Percentiles rank a stretch among this genome's conserved stretches.
phyloP scores from a whole-genome alignment of 2,113 vertebrate species.

The Gopherus flavomarginatus region DNA sequence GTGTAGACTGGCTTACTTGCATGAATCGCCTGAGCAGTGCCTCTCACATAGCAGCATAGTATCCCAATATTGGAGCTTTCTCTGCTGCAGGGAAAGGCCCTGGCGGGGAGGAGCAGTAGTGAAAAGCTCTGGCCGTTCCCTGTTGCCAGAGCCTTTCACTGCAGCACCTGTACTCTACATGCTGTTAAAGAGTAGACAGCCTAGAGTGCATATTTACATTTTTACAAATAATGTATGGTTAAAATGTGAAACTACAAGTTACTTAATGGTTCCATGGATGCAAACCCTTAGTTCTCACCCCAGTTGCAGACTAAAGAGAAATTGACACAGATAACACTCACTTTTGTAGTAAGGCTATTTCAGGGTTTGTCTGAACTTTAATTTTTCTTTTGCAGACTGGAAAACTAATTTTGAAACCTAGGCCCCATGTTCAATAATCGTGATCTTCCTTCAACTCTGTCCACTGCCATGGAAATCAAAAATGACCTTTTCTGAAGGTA shows the following conservation, averaged over 20 bases:
- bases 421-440: constrained; percentile 93
- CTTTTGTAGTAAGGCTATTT: background rate
- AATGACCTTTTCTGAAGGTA: constrained; percentile 69
- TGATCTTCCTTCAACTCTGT: constrained; percentile 55
- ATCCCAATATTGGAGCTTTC: background rate
- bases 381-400: constrained; percentile 87
- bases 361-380: background rate
- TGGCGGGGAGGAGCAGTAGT: background rate
- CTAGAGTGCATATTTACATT: background rate
- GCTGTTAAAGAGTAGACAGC: background rate
- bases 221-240: background rate
- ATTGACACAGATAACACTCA: background rate
- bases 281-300: background rate
- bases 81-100: background rate
- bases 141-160: no score
- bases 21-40: background rate
- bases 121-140: background rate
- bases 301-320: background rate
- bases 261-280: background rate
- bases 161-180: background rate
- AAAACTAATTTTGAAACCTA: constrained; percentile 97
- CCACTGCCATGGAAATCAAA: constrained; percentile 69
- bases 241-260: background rate
- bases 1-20: background rate
- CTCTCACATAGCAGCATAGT: background rate